Evolutionary conservation across 2,113 vertebrate genomes (phyloP), one percentile per base, ranked within the genome.

Genomic region (Atrichornis clamosus): DNA sequence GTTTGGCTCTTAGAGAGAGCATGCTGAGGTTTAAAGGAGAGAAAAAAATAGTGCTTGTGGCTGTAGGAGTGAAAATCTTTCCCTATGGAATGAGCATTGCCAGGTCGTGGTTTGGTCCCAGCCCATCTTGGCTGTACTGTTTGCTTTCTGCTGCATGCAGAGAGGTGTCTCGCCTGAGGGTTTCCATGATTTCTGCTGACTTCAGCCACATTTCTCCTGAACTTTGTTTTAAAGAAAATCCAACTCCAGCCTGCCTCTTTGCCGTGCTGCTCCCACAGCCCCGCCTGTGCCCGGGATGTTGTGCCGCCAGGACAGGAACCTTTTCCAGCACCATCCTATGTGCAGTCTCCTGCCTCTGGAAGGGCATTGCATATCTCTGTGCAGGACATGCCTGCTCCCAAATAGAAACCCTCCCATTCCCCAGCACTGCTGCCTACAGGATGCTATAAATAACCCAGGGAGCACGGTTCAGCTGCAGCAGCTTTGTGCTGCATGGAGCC

Each of bases 371-470:
- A 24, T 82, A 5, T 89, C 92, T 83, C 59, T 6, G 3, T 50
- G 87, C 41, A 22, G 91, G 93, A 64, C 77, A 41, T 17, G 75
- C 47, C 88, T 90, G 72, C 17, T 94, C 95, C 94, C 69, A 27
- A n/a, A 60, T 1, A 47, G 53, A 69, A 92, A n/a, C 44, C 65
- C 87, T 93, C 44, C 44, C 55, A 1, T 60, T 91, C 93, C 84
- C 78, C 91, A 72, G 50, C 11, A 0, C 67, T 58, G 89, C 92
- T 89, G 85, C 91, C 96, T 86, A 52, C 19, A 2, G 93, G 80
- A 7, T 74, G 92, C 96, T 97, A 92, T 95, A 97, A 97, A 97
- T 96, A 97, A 92, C 86, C 73, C 84, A 2, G 6, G 89, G 96
- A 96, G 96, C 92, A 87, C 6, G 4, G 97, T 92, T 97, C 96